Conservation (phyloP, 2,113 vertebrate genomes). For the crab-eating macaque (Macaca fascicularis) region DNA sequence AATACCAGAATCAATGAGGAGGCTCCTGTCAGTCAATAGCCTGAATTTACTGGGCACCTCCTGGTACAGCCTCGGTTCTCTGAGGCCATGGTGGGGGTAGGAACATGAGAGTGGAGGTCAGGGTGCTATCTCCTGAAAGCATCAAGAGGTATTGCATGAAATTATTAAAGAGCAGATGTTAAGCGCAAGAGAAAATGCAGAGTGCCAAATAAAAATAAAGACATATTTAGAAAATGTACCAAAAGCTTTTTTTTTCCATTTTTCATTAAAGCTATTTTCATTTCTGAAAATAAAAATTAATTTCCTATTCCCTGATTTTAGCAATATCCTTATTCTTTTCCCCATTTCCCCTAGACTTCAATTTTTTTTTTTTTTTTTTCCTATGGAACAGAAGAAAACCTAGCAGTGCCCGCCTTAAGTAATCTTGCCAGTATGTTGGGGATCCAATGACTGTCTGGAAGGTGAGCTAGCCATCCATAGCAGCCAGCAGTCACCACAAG, state of each 20-base stretch:
- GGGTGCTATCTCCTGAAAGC: background rate
- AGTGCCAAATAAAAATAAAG: background rate
- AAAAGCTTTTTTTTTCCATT: background rate
- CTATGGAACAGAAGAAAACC: background rate
- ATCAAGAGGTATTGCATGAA: background rate
- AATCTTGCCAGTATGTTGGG: background rate
- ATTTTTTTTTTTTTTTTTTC: background rate
- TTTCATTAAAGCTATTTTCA: background rate
- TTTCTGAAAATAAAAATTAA: constrained; percentile 9
- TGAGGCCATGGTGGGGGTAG: rapidly evolving
- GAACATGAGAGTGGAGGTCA: background rate
- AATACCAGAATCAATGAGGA: background rate
- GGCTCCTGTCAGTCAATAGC: background rate
- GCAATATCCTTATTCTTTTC: background rate
- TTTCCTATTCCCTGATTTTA: background rate
- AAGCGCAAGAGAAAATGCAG: background rate
- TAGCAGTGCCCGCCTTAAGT: background rate
- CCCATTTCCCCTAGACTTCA: background rate
- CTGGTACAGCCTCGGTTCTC: background rate
- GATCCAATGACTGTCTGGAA: background rate
- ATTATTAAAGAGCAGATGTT: background rate
- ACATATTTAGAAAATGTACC: background rate
- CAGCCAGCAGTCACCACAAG: background rate
- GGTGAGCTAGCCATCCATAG: background rate
- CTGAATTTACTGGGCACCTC: background rate